Evolutionary conservation across 2,797 vertebrate genomes (phyloP).

Genomic region (Enteromius fasciolatus): DNA sequence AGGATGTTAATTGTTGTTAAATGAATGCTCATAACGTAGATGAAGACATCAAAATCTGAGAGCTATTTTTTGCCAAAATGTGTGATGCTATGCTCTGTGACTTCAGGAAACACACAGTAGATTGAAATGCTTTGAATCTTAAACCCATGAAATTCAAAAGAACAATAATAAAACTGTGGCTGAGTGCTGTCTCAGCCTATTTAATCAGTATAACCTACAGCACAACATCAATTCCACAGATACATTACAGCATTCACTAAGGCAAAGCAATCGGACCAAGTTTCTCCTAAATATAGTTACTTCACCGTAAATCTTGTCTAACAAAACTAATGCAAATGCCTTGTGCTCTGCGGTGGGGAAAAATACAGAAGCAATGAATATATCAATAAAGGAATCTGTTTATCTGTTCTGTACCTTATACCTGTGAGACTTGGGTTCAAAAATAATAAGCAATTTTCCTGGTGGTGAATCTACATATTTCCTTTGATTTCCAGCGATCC

Average conservation of each 20-base stretch:
- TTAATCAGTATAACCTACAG: slow-evolving; percentile 10
- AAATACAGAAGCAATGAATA: slow-evolving; percentile 22
- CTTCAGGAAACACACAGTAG: not conserved
- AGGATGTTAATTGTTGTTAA: not conserved
- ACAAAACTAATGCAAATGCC: slow-evolving; percentile 3
- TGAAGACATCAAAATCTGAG: not conserved
- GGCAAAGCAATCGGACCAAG: not conserved
- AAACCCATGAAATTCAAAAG: not conserved
- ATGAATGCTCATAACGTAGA: not conserved
- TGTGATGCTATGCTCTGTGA: not conserved
- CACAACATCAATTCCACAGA: slow-evolving; percentile 24
- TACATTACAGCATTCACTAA: slow-evolving; percentile 5
- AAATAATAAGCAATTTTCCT: slow-evolving; percentile 31
- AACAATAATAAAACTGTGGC: not conserved
- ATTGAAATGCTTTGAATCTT: slow-evolving; percentile 16
- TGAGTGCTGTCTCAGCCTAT: not conserved
- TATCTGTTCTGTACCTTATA: slow-evolving; percentile 25
- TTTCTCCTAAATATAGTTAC: slow-evolving; percentile 24
- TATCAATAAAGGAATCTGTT: slow-evolving; percentile 37
- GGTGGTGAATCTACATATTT: slow-evolving; percentile 18
- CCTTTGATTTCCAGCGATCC: slow-evolving; percentile 16
- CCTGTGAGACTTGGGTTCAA: slow-evolving; percentile 11
- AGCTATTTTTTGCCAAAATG: not conserved
- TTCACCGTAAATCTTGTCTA: slow-evolving; percentile 8
- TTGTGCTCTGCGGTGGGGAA: not conserved